Conservation (phyloP, 2,888 invertebrate species). For the Drosophila demipolita region DNA sequence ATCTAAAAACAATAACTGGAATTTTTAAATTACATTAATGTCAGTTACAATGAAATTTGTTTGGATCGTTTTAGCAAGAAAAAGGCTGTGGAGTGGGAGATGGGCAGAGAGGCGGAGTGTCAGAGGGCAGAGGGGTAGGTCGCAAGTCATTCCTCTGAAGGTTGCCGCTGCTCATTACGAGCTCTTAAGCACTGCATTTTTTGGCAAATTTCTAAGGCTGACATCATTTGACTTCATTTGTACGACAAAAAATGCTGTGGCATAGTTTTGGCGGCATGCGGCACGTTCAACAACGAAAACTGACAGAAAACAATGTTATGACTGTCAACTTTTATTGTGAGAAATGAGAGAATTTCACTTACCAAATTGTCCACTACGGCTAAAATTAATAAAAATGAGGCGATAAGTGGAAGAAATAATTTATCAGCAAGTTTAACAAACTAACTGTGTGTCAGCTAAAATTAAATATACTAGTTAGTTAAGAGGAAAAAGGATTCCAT, state of each 20-base stretch:
- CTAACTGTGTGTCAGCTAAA: too few relatives aligned
- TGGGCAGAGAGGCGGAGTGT: not conserved
- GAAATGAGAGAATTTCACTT: constrained; percentile 47
- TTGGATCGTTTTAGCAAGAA: constrained; percentile 5
- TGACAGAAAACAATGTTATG: constrained; percentile 5
- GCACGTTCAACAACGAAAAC: constrained; percentile 24
- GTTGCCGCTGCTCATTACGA: constrained; percentile 9
- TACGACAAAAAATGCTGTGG: constrained; percentile 11
- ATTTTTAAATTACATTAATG: not conserved
- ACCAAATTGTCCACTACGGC: not conserved
- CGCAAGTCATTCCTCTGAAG: not conserved
- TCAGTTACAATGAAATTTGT: constrained; percentile 44
- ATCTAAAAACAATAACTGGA: not conserved
- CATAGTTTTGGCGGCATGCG: constrained; percentile 30
- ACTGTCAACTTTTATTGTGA: constrained; percentile 39
- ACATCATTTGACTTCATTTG: constrained; percentile 18
- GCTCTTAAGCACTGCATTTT: constrained; percentile 7
- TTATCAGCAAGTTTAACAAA: constrained; percentile 16
- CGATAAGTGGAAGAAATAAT: constrained; percentile 20
- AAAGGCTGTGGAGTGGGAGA: not conserved
- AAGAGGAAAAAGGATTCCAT: not conserved
- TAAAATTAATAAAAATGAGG: constrained; percentile 26
- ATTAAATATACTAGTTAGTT: not conserved
- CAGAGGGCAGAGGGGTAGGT: not conserved
- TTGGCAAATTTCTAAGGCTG: constrained; percentile 23